Evolutionary conservation across 2,797 vertebrate species (phyloP).

Genomic region (Pantherophis vulpinus): DNA sequence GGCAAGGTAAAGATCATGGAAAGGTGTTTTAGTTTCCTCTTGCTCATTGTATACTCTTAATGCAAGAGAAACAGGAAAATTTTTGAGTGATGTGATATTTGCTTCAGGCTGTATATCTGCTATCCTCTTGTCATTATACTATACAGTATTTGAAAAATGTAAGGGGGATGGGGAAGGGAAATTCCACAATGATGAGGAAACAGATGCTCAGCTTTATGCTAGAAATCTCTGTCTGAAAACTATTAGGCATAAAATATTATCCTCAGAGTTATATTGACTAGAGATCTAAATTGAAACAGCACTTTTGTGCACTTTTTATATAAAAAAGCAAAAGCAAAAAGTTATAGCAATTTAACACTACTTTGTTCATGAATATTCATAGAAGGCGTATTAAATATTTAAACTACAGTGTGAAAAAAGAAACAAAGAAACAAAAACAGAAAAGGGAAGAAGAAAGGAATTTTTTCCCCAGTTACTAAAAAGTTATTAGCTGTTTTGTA

Average conservation of each 20-base stretch:
- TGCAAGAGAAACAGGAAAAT: conserved; percentile 26
- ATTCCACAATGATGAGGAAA: conserved; percentile 54
- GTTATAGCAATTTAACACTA: not conserved
- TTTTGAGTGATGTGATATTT: conserved; percentile 25
- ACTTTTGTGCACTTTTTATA: not conserved
- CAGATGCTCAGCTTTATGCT: conserved; percentile 9
- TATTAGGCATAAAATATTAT: conserved; percentile 26
- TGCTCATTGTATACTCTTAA: conserved; percentile 32
- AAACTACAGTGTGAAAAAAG: not conserved
- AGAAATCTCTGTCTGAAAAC: conserved; percentile 24
- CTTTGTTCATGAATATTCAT: not conserved
- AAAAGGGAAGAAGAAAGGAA: not conserved
- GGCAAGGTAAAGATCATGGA: conserved; percentile 15
- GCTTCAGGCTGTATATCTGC: conserved; percentile 28
- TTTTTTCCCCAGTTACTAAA: not conserved
- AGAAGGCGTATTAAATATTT: not conserved
- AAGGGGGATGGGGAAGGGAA: conserved; percentile 46
- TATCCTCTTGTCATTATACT: conserved; percentile 43
- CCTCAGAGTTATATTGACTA: not conserved
- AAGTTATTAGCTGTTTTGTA: not conserved
- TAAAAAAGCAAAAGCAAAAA: not conserved
- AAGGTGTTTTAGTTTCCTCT: conserved; percentile 30
- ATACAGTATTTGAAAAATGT: conserved; percentile 22
- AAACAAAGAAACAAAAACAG: not conserved
- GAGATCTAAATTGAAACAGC: not conserved